A percentile compares a stretch with the other conserved stretches of the same genome.
Evolutionary conservation across 2,888 invertebrate genomes (phyloP).

Genomic region (Apocheima hispidaria): DNA sequence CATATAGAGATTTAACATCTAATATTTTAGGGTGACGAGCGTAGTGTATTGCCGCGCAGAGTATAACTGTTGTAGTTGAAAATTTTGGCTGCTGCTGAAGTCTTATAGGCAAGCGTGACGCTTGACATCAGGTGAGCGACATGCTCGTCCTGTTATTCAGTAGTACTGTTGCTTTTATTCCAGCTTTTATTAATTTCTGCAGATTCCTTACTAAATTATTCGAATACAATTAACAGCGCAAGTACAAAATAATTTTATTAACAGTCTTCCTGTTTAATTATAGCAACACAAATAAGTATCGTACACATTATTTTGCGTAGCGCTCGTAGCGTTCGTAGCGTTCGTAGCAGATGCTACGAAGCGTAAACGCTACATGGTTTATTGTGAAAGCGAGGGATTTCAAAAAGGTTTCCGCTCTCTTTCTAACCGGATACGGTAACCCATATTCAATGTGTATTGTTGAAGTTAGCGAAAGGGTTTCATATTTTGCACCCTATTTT

Average conservation of each 20-base stretch:
- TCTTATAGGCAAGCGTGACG: too few species aligned
- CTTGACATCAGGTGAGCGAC: too few species aligned
- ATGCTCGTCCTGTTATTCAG: too few species aligned
- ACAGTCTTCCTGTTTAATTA: slow-evolving; percentile 13
- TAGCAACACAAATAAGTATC: slow-evolving; percentile 18
- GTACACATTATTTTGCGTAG: slow-evolving; percentile 24
- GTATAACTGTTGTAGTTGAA: too few species aligned
- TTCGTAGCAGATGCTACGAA: slow-evolving; percentile 56
- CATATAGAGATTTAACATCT: too few species aligned
- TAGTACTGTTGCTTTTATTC: too few species aligned
- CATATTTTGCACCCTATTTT: slow-evolving; percentile 9
- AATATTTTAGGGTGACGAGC: too few species aligned
- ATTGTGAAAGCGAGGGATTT: slow-evolving; percentile 53
- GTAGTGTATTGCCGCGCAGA: too few species aligned
- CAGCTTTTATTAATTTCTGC: too few species aligned
- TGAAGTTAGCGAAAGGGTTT: slow-evolving; percentile 49
- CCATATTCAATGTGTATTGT: slow-evolving; percentile 53
- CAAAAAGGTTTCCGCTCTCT: slow-evolving; percentile 51
- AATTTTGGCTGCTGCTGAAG: too few species aligned
- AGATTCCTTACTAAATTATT: too few species aligned
- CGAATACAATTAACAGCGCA: not conserved
- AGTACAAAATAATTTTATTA: slow-evolving; percentile 7
- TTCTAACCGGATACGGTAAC: slow-evolving; percentile 55
- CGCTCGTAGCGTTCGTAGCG: slow-evolving; percentile 47
- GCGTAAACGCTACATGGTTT: slow-evolving; percentile 49